Percentiles rank a stretch among this genome's conserved stretches.
These are phyloP conservation scores for Liasis olivaceus DNA, from an alignment of 2,797 vertebrate genomes.

Conservation along the genomic window DNA sequence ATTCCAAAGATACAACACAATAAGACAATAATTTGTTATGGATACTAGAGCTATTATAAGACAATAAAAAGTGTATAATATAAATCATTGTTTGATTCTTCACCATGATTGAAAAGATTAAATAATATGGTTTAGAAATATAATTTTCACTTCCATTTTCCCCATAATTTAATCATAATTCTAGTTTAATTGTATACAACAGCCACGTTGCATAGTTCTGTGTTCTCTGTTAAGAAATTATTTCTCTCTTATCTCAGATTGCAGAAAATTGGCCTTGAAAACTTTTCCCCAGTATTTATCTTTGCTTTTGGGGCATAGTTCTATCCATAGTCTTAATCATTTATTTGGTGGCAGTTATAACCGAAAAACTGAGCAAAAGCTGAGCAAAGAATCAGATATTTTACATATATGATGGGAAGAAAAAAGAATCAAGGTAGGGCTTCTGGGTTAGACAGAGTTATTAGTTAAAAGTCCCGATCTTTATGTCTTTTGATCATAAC, in stretches of 20 bases:
- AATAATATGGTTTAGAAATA: neutral
- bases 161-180: neutral
- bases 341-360: neutral
- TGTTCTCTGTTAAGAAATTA: neutral
- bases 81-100: neutral
- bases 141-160: neutral
- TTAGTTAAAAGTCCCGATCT: neutral
- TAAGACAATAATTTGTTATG: neutral
- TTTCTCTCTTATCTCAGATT: neutral
- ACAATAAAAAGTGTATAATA: neutral
- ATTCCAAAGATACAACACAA: neutral
- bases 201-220: neutral
- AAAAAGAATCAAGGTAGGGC: neutral
- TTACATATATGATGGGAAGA: neutral
- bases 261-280: neutral
- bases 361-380: neutral
- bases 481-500: neutral
- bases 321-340: neutral
- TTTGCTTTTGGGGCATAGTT: neutral
- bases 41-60: neutral
- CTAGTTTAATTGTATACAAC: neutral
- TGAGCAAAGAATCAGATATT: neutral
- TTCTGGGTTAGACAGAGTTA: neutral
- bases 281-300: neutral
- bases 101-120: neutral